Percentiles rank a stretch among this genome's conserved stretches.
phyloP scores from a whole-genome alignment of 1,140 invertebrate genomes.

The Pectinophora gossypiella region DNA sequence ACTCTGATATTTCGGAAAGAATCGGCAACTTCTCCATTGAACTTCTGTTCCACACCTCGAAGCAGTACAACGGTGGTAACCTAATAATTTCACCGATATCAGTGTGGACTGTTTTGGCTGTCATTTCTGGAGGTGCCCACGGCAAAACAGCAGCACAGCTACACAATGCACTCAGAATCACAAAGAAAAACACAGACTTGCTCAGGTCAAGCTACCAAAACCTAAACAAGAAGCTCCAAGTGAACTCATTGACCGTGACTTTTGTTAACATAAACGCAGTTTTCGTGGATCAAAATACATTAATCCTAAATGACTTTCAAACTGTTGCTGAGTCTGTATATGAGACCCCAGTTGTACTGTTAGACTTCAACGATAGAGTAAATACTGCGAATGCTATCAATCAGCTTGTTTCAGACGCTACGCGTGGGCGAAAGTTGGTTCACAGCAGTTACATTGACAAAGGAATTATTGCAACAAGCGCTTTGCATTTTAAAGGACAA shows the following conservation, averaged over 20 bases:
- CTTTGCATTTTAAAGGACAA: conserved; percentile 88
- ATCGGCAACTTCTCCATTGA: conserved; percentile 66
- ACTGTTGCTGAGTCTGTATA: conserved; percentile 63
- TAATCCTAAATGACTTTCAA: conserved; percentile 43
- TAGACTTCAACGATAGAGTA: conserved; percentile 77
- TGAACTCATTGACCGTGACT: conserved; percentile 50
- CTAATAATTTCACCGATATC: conserved; percentile 71
- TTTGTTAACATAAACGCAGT: conserved; percentile 50
- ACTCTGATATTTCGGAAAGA: conserved; percentile 46
- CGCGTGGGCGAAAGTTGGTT: conserved; percentile 79
- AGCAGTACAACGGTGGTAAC: conserved; percentile 29
- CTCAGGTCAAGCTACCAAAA: conserved; percentile 47
- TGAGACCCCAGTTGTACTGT: conserved; percentile 70
- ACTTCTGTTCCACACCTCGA: conserved; percentile 45
- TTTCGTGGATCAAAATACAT: conserved; percentile 37
- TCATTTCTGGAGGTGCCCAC: conserved; percentile 67
- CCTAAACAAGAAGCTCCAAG: conserved; percentile 51
- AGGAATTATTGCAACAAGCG: conserved; percentile 83
- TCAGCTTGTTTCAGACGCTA: conserved; percentile 77
- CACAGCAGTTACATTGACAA: conserved; percentile 71
- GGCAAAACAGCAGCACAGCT: conserved; percentile 57
- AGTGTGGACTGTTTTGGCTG: conserved; percentile 72
- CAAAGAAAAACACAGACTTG: conserved; percentile 29
- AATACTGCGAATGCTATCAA: conserved; percentile 78
- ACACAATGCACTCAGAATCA: conserved; percentile 36